Evolutionary conservation across 2,888 invertebrate genomes (phyloP), one percentile per base, ranked within the genome.

Genomic region (Automeris io): DNA sequence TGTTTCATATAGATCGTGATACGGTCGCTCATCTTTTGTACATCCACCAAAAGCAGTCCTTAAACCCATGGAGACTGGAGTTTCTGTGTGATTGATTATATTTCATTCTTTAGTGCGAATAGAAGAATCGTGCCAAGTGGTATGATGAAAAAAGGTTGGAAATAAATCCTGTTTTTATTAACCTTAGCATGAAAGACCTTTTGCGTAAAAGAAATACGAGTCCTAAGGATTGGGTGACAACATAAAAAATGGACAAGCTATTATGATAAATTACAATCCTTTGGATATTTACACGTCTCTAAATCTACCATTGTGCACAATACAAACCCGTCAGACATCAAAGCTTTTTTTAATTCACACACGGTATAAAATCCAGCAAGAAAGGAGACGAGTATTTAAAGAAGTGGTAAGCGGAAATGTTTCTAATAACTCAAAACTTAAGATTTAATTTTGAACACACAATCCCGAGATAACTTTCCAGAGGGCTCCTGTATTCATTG

Each of bases 291-390:
- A 16, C 16, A 16, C 29, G 16, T 29, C n/a, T 8, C 29, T 29
- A 29, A 29, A 29, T 29, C 29, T n/a, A 5, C 16, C n/a, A 29
- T 29, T 29, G 29, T 29, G 26, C 16, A 16, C 3, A 8, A 29
- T 29, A 29, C 29, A 29, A 29, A 29, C 16, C n/a, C 29, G 29
- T 29, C 16, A 16, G 29, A 54, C 54, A 55, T 53, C 51, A 51
- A 58, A 55, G 55, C 49, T 49, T 58, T 48, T 57, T 51, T 49
- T 52, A 51, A 57, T 52, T 45, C 54, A 39, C 46, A 51, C 50
- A 47, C 48, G 47, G 46, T 55, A 51, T 47, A 50, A 52, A 56
- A 48, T 48, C 47, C 43, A 43, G 45, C 42, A 46, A 43, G 40
- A 44, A 54, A 53, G 39, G 43, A 34, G 46, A 58, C 54, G 44